Conservation (phyloP, 92 coral and sea anemone genomes). For the Porites lobata region DNA sequence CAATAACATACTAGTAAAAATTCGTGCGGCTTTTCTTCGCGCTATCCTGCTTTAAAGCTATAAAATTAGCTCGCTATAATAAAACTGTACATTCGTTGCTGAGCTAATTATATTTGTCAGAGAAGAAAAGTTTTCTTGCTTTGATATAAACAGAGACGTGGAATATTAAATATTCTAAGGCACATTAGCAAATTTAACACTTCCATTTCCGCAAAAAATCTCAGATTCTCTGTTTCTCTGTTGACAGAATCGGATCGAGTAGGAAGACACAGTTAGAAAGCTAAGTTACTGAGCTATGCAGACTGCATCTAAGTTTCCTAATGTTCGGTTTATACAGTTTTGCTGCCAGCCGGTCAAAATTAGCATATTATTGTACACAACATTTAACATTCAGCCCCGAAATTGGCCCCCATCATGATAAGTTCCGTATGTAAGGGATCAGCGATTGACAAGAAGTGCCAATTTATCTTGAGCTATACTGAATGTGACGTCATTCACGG, state of each 20-base stretch:
- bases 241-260: too few relatives aligned
- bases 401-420: background rate
- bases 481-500: slow-evolving; percentile 43
- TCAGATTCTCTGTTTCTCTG: background rate
- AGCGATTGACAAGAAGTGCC: background rate
- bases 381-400: slow-evolving; percentile 6
- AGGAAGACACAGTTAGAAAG: too few relatives aligned
- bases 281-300: background rate
- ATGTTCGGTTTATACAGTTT: background rate
- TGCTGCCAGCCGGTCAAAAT: background rate
- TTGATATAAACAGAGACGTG: background rate
- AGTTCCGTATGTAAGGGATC: background rate
- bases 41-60: background rate
- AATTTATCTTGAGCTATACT: background rate
- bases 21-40: background rate
- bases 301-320: background rate
- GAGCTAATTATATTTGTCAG: background rate
- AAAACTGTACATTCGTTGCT: background rate
- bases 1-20: too few relatives aligned
- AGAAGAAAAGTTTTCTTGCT: background rate
- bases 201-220: background rate
- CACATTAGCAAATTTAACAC: slow-evolving; percentile 8
- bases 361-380: background rate
- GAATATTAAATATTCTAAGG: slow-evolving; percentile 37
- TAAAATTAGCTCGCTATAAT: too few relatives aligned